Base-by-base conservation (phyloP, 2,113 vertebrate species). In the Megatriorchis doriae region DNA sequence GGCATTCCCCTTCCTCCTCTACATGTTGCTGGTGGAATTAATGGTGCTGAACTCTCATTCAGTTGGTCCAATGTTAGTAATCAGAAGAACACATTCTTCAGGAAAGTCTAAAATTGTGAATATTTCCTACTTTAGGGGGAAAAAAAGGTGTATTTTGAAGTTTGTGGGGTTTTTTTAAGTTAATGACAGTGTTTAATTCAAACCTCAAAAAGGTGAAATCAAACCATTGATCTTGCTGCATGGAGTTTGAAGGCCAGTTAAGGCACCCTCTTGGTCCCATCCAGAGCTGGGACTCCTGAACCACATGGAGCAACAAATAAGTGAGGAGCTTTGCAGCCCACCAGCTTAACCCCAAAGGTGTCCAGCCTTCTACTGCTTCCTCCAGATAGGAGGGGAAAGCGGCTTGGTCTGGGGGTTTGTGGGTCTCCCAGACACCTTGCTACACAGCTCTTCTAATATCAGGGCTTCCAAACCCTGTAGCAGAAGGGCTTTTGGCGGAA, bases 261-360 rank as follows among this genome's bases (percentile, higher is more conserved):
- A 8, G 25, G 23, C 21, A 83, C 19, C 3, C 7, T 71, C 10
- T 16, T 27, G 2, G 1, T 77, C 9, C 6, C 55, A 6, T 34
- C 31, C 50, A 48, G 12, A 86, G 23, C 12, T 62, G 17, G 27
- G 13, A 74, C 2, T 38, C 26, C 42, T 71, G 36, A 66, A 72
- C 4, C 25, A 18, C 3, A 2, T 18, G 5, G 8, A 93, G 9
- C 3, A 16, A 7, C 1, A n/a, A 45, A 73, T 22, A n/a, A 53
- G 5, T 16, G 18, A 84, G 32, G 27, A 36, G 11, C 4, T 52
- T 52, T 77, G 45, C 7, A 92, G 40, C 34, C 43, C 11, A 90
- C 4, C 17, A 67, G 3, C 31, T 85, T 31, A 68, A 79, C 7
- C 15, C 20, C 22, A 34, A 65, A 59, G 32, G 19, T 13, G 29